Percentiles rank a stretch among this genome's conserved stretches.
phyloP scores from a whole-genome alignment of 2,113 vertebrate genomes.

The Rhagologus leucostigma region DNA sequence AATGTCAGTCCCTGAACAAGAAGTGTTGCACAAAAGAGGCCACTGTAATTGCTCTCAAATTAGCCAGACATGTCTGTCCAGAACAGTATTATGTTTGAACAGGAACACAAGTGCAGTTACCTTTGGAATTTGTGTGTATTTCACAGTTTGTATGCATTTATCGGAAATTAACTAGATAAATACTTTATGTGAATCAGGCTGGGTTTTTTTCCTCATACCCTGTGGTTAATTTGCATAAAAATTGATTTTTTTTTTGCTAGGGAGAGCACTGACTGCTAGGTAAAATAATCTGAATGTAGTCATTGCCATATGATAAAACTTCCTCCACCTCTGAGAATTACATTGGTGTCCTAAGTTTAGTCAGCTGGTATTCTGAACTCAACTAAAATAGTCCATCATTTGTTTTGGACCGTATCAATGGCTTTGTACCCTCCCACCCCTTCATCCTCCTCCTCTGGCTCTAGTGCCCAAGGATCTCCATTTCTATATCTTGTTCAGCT shows the following conservation, averaged over 20 bases:
- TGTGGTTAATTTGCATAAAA: not conserved
- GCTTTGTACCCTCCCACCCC: fast-evolving
- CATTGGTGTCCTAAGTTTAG: not conserved
- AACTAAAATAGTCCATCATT: not conserved
- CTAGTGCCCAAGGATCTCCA: not conserved
- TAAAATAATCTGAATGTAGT: not conserved
- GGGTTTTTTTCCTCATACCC: not conserved
- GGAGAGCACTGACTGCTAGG: not conserved
- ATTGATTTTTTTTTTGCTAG: not conserved
- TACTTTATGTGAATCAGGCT: not conserved
- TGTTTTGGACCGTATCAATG: not conserved
- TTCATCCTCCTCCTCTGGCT: not conserved
- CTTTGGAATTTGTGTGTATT: not conserved
- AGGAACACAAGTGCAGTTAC: not conserved
- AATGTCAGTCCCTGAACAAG: not conserved
- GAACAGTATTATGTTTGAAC: not conserved
- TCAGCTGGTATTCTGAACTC: not conserved
- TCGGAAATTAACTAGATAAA: not conserved
- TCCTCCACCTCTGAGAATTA: not conserved
- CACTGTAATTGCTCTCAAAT: not conserved
- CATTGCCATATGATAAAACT: not conserved
- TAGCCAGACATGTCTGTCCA: not conserved
- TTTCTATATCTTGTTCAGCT: not conserved
- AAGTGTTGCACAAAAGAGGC: not conserved
- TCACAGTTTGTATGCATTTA: not conserved